phyloP scores from a whole-genome alignment of 2,797 vertebrate genomes.

The Phoxinus dragarum region DNA sequence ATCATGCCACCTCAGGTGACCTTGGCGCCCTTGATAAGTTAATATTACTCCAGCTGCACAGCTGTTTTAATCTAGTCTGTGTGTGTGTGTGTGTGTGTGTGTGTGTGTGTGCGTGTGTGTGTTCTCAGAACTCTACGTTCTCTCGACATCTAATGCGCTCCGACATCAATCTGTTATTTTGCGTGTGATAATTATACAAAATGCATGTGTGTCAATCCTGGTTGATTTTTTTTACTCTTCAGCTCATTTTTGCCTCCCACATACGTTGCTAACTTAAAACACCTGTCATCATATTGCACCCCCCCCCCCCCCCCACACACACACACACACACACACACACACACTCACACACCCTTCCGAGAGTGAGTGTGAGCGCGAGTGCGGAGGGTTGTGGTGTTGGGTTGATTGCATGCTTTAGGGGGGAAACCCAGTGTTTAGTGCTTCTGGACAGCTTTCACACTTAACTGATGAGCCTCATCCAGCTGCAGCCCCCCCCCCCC shows the following conservation, averaged over 20 bases:
- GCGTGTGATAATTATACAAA: not conserved
- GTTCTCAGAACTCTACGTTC: constrained; percentile 2
- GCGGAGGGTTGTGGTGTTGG: not conserved
- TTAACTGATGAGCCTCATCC: constrained; percentile 23
- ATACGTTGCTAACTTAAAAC: constrained; percentile 19
- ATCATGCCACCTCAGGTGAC: constrained; percentile 39
- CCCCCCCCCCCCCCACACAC: not conserved
- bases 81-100: not conserved
- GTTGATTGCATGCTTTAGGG: constrained; percentile 16
- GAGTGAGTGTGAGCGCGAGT: not conserved
- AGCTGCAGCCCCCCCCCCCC: constrained; percentile 15
- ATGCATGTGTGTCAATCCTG: not conserved
- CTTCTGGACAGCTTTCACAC: constrained; percentile 42
- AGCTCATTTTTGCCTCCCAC: constrained; percentile 11
- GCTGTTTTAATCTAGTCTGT: constrained; percentile 54
- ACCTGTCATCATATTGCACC: constrained; percentile 8
- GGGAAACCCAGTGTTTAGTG: constrained; percentile 15
- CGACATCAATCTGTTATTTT: constrained; percentile 35
- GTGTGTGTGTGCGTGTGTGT: not conserved
- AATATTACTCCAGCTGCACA: constrained; percentile 54
- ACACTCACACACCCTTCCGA: too few species aligned
- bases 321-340: too few species aligned
- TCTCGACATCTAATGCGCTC: constrained; percentile 15
- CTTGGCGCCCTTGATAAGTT: constrained; percentile 43
- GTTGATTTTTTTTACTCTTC: not conserved